A percentile compares a stretch with the other conserved stretches of the same genome.
These are phyloP conservation scores for Dunckerocampus dactyliophorus DNA, from an alignment of 2,113 vertebrate genomes.

Conservation along the genomic window DNA sequence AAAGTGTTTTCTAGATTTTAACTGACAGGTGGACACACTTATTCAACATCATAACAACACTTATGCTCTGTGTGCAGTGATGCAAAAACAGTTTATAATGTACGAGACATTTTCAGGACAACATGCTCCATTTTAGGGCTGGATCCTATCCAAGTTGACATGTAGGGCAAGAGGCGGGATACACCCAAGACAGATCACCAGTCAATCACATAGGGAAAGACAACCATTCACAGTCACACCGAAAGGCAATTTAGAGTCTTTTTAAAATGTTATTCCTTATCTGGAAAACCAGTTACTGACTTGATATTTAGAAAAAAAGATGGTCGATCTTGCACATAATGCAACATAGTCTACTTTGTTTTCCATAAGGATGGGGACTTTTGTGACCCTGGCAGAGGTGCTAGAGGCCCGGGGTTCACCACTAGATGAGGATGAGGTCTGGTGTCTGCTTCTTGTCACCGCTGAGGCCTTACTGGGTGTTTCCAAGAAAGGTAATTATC, in stretches of 20 bases:
- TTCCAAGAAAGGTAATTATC: slow-evolving; percentile 72
- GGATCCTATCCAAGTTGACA: not conserved
- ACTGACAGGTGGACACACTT: not conserved
- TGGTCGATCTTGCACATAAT: not conserved
- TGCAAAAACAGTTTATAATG: not conserved
- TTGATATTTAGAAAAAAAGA: not conserved
- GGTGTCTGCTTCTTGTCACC: slow-evolving; percentile 78
- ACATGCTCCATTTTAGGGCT: not conserved
- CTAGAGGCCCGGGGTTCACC: slow-evolving; percentile 80
- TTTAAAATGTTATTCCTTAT: too few species aligned
- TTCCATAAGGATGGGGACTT: slow-evolving; percentile 74
- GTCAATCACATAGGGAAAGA: not conserved
- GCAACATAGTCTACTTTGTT: not conserved
- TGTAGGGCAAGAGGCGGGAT: too few species aligned
- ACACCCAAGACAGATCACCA: not conserved
- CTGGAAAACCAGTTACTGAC: too few species aligned
- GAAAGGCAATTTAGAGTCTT: too few species aligned
- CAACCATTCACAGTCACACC: not conserved
- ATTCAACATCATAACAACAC: not conserved
- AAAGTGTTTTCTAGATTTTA: not conserved
- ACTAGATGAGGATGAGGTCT: slow-evolving; percentile 84
- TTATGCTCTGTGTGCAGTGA: not conserved
- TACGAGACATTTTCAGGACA: not conserved
- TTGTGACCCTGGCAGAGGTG: slow-evolving; percentile 83
- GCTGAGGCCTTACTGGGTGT: slow-evolving; percentile 76